Conservation (phyloP, 2,888 invertebrate species). For the Cabera pusaria region DNA sequence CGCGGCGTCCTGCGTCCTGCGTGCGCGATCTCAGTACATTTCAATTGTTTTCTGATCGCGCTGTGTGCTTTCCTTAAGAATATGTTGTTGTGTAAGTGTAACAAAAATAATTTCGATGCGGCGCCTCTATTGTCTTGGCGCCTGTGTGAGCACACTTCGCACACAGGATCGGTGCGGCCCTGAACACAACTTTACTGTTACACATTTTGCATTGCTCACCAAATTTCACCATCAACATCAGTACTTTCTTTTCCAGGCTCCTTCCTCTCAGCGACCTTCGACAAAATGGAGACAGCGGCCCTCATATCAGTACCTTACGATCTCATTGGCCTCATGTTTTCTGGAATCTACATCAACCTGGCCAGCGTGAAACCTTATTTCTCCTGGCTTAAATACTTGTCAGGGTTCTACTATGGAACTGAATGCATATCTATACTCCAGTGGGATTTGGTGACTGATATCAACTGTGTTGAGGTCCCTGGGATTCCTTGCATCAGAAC, state of each 20-base stretch:
- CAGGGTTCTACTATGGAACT: constrained; percentile 87
- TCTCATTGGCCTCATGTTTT: constrained; percentile 85
- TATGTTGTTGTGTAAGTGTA: no score
- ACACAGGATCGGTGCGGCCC: no score
- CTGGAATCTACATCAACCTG: constrained; percentile 87
- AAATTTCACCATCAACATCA: constrained; percentile 1
- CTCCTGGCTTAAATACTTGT: constrained; percentile 85
- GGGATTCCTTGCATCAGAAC: constrained; percentile 84
- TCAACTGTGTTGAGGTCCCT: constrained; percentile 81
- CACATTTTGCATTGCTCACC: no score
- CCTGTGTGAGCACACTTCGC: no score
- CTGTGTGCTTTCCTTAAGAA: no score
- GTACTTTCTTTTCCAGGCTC: constrained; percentile 70
- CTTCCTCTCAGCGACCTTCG: constrained; percentile 87
- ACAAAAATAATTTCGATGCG: no score
- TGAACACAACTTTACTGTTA: no score
- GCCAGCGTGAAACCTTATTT: constrained; percentile 78
- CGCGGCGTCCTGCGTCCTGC: no score
- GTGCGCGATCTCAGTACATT: no score
- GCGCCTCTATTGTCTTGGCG: no score
- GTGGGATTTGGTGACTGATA: constrained; percentile 84
- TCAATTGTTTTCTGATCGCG: no score
- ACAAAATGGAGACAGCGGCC: constrained; percentile 86
- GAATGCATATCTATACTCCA: constrained; percentile 88
- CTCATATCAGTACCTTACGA: constrained; percentile 87